Base-by-base conservation (phyloP, 1,140 invertebrate genomes). In the Gonioctena quinquepunctata region DNA sequence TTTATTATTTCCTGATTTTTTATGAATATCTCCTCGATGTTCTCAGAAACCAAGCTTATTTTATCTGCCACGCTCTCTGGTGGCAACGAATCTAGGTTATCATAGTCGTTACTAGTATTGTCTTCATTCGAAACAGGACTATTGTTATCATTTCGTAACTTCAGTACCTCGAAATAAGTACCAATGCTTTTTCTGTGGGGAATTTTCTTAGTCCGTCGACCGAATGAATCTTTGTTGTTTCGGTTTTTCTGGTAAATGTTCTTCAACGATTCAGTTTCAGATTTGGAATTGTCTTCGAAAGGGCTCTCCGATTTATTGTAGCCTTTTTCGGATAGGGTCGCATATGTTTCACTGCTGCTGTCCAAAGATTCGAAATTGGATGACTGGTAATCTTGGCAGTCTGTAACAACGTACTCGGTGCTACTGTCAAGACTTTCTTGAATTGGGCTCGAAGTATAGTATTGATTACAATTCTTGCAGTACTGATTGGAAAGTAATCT, bases 201-300 rank as follows among this genome's bases (percentile, higher is more conserved):
- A 73, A 87, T 84, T 73, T 87, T 88, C 73, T 85, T 84, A n/a
- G 83, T 84, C 72, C 85, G 81, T 68, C 86, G 83, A 48, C 84
- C 85, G 2, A 86, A 82, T 21, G 86, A 86, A 72, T 65, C 63
- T 26, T 54, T 65, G 67, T 87, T 87, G 67, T 87, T 87, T 77
- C 88, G 88, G 73, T 90, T 89, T 80, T 90, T 91, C 22, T 88
- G 86, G 72, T 88, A 89, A 1, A 87, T 86, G 11, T 87, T 85
- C 67, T 86, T 86, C 70, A 81, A 81, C 11, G 80, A 69, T n/a
- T 80, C 71, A 65, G 81, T 84, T 13, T 77, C 79, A 63, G 76
- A 82, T 52, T 76, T 79, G 59, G 84, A 84, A 1, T 83, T 83
- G 73, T 86, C 85, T 80, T 86, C 85, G 73, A 85, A 84, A 5